Percentiles rank a stretch among this genome's conserved stretches.
Conservation (phyloP, 2,797 vertebrate genomes). For the Antrozous pallidus region DNA sequence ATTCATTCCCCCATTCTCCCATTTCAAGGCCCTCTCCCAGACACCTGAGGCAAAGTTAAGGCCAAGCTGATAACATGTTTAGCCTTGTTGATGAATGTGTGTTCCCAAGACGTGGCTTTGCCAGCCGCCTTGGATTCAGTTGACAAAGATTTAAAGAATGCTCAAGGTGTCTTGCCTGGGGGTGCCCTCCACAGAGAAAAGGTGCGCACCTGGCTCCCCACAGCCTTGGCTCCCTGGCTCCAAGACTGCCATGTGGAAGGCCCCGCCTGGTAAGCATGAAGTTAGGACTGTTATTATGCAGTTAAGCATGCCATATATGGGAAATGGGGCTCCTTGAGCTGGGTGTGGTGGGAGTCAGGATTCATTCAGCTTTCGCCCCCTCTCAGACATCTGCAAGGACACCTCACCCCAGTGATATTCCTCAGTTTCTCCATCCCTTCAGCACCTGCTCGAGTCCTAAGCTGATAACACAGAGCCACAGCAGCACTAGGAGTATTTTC, state of each 20-base stretch:
- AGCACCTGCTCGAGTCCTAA: neutral
- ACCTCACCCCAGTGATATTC: fast-evolving
- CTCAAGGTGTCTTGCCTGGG: too few species aligned
- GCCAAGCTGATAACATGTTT: too few species aligned
- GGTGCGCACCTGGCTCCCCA: too few species aligned
- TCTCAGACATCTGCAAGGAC: neutral
- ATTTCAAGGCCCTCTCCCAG: too few species aligned
- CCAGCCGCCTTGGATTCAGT: too few species aligned
- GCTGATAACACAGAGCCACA: neutral
- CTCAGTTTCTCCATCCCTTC: neutral
- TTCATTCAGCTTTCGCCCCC: neutral
- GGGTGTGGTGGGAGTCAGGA: too few species aligned
- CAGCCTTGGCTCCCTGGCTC: neutral
- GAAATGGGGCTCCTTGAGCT: neutral
- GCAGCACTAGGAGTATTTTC: neutral
- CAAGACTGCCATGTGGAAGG: neutral
- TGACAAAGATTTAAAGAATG: too few species aligned
- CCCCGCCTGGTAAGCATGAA: neutral
- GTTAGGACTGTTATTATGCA: neutral
- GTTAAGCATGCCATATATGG: neutral
- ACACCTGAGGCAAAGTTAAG: too few species aligned
- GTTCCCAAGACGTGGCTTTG: too few species aligned
- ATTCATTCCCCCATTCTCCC: too few species aligned
- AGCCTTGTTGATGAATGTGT: too few species aligned
- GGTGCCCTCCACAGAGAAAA: too few species aligned